Percentiles rank a stretch among this genome's conserved stretches.
Conservation (phyloP, 1,140 invertebrate species). For the Drosophila sechellia region DNA sequence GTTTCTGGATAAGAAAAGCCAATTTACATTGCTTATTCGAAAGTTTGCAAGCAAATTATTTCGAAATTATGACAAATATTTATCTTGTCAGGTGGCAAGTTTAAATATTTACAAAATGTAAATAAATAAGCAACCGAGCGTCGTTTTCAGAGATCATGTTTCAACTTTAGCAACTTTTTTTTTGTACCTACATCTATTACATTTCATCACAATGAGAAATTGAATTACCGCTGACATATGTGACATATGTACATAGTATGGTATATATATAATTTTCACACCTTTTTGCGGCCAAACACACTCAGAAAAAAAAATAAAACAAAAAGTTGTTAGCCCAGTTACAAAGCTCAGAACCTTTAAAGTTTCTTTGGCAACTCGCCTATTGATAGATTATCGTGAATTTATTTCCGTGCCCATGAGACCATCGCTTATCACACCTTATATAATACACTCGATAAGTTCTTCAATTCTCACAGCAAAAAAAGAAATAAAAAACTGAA, state of each 20-base stretch:
- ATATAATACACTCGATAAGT: slow-evolving; percentile 32
- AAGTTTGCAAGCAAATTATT: neutral
- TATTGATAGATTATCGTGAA: slow-evolving; percentile 24
- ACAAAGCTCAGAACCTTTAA: neutral
- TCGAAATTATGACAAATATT: neutral
- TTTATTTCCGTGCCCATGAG: slow-evolving; percentile 21
- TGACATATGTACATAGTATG: too few species aligned
- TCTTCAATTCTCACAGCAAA: neutral
- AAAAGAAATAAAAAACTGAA: neutral
- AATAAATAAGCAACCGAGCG: too few species aligned
- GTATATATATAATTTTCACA: neutral
- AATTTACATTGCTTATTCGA: slow-evolving; percentile 10
- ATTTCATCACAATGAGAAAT: neutral
- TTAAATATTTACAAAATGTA: too few species aligned
- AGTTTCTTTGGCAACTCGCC: neutral
- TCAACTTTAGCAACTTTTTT: too few species aligned
- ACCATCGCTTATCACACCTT: slow-evolving; percentile 28
- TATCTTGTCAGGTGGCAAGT: too few species aligned
- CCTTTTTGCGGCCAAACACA: neutral
- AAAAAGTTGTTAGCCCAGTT: neutral
- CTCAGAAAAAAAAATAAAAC: slow-evolving; percentile 5
- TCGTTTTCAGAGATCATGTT: neutral
- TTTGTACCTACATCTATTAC: neutral
- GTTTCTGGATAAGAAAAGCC: slow-evolving; percentile 25
- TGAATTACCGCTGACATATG: neutral